These are phyloP conservation scores for Medauroidea extradentata DNA, from an alignment of 1,140 invertebrate genomes.

Conservation along the genomic window DNA sequence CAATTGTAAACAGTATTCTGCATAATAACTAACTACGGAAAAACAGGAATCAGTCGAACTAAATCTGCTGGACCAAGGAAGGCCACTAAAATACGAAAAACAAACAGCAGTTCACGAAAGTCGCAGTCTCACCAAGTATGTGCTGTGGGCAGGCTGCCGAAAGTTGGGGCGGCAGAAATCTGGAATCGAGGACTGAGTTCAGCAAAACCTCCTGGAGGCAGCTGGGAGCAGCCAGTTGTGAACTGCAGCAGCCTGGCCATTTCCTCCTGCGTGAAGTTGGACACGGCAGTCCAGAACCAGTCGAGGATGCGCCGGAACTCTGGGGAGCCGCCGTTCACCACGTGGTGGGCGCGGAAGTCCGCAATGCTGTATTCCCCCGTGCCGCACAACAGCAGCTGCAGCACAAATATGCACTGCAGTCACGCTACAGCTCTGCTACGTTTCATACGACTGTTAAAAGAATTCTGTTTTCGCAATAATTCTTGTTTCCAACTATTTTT, in stretches of 20 bases:
- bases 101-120: no score
- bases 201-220: conserved; percentile 83
- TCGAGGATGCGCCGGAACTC: conserved; percentile 80
- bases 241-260: conserved; percentile 91
- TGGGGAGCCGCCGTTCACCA: conserved; percentile 74
- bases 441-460: not conserved
- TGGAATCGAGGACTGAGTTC: conserved; percentile 88
- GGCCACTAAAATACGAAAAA: no score
- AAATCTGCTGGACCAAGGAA: no score
- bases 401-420: no score
- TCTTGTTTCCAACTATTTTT: not conserved
- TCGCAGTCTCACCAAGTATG: conserved; percentile 73
- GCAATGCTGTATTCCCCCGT: conserved; percentile 89
- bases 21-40: no score
- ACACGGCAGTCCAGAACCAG: conserved; percentile 94
- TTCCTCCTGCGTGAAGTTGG: conserved; percentile 88
- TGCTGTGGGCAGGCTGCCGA: conserved; percentile 85
- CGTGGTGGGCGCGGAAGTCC: conserved; percentile 84
- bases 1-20: not conserved
- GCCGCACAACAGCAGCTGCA: conserved; percentile 81
- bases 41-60: no score
- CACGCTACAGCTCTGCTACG: no score
- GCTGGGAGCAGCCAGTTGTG: conserved; percentile 87
- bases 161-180: conserved; percentile 82
- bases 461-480: not conserved